Conservation (phyloP, 2,113 vertebrate genomes). For the Choloepus hoffmanni region DNA sequence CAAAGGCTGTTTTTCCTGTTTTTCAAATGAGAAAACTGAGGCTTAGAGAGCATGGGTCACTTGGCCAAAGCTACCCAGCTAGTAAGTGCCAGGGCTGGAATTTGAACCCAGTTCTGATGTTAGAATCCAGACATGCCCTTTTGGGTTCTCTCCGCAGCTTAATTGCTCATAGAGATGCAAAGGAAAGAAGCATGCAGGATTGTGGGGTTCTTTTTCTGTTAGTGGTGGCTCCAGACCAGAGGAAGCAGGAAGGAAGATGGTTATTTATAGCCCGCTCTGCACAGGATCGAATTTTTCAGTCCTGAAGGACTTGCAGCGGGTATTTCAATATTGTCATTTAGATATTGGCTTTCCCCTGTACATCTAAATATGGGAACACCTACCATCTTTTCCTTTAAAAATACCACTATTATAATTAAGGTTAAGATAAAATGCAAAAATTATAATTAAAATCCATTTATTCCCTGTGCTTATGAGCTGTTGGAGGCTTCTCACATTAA, state of each 20-base stretch:
- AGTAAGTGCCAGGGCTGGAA: neutral
- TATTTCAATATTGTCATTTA: conserved; percentile 3
- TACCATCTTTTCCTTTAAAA: neutral
- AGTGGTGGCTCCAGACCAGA: conserved; percentile 25
- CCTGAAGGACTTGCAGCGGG: neutral
- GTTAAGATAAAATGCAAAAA: neutral
- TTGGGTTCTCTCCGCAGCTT: neutral
- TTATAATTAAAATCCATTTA: neutral
- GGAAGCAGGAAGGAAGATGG: conserved; percentile 64
- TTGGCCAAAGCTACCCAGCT: neutral
- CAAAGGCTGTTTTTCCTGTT: neutral
- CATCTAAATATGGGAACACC: neutral
- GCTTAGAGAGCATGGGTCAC: neutral
- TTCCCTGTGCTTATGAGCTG: neutral
- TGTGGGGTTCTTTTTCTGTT: neutral
- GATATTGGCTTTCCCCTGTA: neutral
- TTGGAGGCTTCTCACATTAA: neutral
- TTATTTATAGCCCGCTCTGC: conserved; percentile 72
- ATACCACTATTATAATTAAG: neutral
- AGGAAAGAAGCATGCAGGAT: neutral
- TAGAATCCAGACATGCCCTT: fast-evolving
- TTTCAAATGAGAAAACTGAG: neutral
- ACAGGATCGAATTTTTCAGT: conserved; percentile 67
- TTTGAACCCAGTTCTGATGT: neutral
- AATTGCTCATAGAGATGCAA: fast-evolving